Percentiles rank a stretch among this genome's conserved stretches.
These are phyloP conservation scores for Salticus scenicus DNA, from an alignment of 2,888 invertebrate genomes.

Conservation along the genomic window DNA sequence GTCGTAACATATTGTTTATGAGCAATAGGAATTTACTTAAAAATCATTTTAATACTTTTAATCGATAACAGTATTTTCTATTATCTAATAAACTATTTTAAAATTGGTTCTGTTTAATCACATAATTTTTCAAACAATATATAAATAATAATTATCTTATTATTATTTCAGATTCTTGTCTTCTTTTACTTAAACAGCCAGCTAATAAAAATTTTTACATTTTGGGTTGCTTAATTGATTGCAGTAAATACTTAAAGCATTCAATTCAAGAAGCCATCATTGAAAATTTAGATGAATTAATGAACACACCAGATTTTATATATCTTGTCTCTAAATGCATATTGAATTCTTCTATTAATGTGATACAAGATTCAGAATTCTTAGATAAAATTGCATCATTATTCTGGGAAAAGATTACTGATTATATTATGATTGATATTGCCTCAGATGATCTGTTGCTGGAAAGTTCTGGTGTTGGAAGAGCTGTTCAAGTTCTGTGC, in stretches of 20 bases:
- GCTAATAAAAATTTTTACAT: slow-evolving; percentile 33
- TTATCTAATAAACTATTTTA: too few relatives aligned
- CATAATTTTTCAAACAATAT: too few relatives aligned
- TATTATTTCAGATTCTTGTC: slow-evolving; percentile 35
- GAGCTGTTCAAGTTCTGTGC: slow-evolving; percentile 15
- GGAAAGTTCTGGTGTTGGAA: slow-evolving; percentile 20
- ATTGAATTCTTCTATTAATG: neutral
- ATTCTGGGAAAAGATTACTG: slow-evolving; percentile 14
- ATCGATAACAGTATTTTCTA: too few relatives aligned
- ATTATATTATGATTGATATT: slow-evolving; percentile 4
- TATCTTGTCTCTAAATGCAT: slow-evolving; percentile 41
- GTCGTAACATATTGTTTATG: too few relatives aligned
- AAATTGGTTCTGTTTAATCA: too few relatives aligned
- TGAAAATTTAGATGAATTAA: slow-evolving; percentile 13
- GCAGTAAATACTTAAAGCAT: slow-evolving; percentile 18
- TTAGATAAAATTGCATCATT: slow-evolving; percentile 8
- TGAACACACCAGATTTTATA: slow-evolving; percentile 15
- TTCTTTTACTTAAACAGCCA: slow-evolving; percentile 27
- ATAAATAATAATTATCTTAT: too few relatives aligned
- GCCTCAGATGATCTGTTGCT: neutral
- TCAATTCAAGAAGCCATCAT: slow-evolving; percentile 9
- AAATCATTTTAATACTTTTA: too few relatives aligned
- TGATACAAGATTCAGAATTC: slow-evolving; percentile 23
- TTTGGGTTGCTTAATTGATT: slow-evolving; percentile 25
- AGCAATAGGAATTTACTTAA: too few relatives aligned